These are phyloP conservation scores for Scaptodrosophila latifasciaeformis DNA, from an alignment of 2,888 invertebrate genomes.

Conservation along the genomic window DNA sequence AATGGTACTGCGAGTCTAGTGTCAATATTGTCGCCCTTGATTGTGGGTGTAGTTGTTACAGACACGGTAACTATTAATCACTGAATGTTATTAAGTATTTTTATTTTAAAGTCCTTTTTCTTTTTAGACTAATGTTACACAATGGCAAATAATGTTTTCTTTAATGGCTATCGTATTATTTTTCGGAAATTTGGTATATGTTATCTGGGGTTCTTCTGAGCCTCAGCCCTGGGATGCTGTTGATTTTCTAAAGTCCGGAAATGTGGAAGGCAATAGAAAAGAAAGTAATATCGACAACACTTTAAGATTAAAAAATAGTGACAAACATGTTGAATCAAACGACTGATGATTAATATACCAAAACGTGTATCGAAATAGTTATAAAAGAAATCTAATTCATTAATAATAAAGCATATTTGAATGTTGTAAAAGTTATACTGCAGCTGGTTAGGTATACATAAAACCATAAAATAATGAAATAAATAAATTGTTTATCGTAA, in stretches of 20 bases:
- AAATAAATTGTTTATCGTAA: no score
- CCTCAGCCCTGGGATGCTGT: conserved; percentile 81
- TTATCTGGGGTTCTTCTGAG: conserved; percentile 80
- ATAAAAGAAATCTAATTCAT: no score
- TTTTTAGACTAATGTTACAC: conserved; percentile 74
- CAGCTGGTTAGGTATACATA: no score
- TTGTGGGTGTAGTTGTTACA: conserved; percentile 77
- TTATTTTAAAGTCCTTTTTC: not conserved
- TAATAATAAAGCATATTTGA: no score
- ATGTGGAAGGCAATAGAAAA: no score
- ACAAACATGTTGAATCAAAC: no score
- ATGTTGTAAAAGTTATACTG: no score
- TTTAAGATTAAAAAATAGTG: no score
- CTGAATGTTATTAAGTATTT: not conserved
- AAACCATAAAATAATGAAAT: no score
- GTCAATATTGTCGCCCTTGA: conserved; percentile 78
- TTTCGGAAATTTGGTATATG: conserved; percentile 81
- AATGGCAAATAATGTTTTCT: conserved; percentile 86
- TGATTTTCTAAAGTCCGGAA: conserved; percentile 43
- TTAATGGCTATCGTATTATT: conserved; percentile 81
- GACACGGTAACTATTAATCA: conserved; percentile 59
- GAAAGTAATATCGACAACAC: no score
- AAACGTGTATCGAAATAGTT: no score
- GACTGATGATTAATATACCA: no score
- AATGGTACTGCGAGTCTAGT: conserved; percentile 79